phyloP scores from a whole-genome alignment of 2,888 invertebrate species.

The Rotaria macrura region DNA sequence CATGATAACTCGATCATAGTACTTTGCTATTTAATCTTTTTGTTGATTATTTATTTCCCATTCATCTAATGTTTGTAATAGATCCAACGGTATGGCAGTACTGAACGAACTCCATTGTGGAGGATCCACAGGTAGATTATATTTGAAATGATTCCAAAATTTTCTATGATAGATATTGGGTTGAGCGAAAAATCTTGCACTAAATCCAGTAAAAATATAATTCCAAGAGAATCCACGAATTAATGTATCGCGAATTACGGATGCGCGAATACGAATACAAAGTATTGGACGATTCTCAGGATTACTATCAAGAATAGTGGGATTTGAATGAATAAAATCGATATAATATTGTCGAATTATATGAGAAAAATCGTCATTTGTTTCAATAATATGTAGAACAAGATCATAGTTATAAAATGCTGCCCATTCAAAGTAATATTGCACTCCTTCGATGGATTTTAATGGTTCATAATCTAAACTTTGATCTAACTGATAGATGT shows the following conservation, averaged over 20 bases:
- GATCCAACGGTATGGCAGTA: no score
- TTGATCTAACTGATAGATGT: neutral
- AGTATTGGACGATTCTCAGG: neutral
- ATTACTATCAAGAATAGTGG: neutral
- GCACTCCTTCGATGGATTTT: neutral
- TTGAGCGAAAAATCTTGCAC: neutral
- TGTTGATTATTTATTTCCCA: no score
- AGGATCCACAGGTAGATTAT: neutral
- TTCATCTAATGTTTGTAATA: no score
- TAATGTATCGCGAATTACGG: neutral
- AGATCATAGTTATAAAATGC: neutral
- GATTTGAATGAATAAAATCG: neutral
- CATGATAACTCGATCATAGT: no score
- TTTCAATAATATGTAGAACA: neutral
- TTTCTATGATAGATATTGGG: neutral
- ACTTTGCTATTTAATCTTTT: no score
- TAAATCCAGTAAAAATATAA: neutral
- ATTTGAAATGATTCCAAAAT: neutral
- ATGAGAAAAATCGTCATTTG: neutral
- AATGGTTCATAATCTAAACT: neutral
- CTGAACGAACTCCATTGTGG: neutral
- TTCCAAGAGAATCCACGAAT: neutral
- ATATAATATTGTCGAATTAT: neutral
- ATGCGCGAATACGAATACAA: neutral
- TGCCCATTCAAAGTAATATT: neutral